Conservation (phyloP, 2,888 invertebrate genomes). For the Drosophila neonasuta region DNA sequence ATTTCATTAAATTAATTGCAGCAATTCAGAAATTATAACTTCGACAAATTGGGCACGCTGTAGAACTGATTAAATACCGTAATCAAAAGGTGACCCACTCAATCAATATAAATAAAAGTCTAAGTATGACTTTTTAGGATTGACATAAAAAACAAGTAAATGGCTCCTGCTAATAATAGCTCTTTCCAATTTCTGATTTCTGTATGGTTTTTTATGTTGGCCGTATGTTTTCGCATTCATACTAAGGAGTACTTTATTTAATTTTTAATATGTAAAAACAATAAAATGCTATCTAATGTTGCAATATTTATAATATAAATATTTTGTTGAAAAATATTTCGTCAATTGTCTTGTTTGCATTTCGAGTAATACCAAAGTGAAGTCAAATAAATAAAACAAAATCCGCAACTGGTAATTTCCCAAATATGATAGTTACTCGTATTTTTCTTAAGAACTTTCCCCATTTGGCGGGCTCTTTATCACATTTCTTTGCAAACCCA, state of each 20-base stretch:
- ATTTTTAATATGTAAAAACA: too few relatives aligned
- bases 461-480: conserved; percentile 1
- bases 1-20: conserved; percentile 55
- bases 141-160: neutral
- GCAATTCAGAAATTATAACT: conserved; percentile 38
- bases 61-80: conserved; percentile 33
- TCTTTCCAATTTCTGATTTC: too few relatives aligned
- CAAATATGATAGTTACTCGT: neutral
- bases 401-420: neutral
- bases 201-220: too few relatives aligned
- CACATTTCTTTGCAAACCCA: conserved; percentile 9
- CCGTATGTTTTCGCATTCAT: too few relatives aligned
- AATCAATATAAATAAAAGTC: conserved; percentile 9
- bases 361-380: neutral
- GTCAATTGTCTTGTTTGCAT: too few relatives aligned
- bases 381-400: neutral
- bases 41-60: conserved; percentile 24
- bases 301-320: neutral
- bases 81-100: conserved; percentile 20
- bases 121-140: neutral
- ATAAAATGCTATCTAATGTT: too few relatives aligned
- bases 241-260: too few relatives aligned
- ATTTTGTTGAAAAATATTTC: neutral
- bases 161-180: neutral
- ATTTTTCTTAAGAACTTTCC: conserved; percentile 5